Percentiles rank a stretch among this genome's conserved stretches.
Evolutionary conservation across 2,888 invertebrate genomes (phyloP).

Genomic region (Tenthredo amoena): DNA sequence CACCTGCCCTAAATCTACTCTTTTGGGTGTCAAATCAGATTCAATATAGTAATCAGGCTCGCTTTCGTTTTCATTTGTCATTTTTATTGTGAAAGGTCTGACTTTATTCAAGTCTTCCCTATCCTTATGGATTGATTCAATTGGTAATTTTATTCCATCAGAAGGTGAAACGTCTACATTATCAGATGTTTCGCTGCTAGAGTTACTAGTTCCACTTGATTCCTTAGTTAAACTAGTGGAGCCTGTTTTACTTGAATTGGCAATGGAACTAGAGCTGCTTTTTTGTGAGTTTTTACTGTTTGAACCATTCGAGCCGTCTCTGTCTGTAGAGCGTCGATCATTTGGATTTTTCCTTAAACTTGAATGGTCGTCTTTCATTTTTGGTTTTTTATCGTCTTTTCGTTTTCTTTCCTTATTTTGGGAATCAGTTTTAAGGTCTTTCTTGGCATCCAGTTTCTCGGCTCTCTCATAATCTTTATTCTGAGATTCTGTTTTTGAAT

Average conservation of each 20-base stretch:
- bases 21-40: slow-evolving; percentile 52
- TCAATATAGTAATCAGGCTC: slow-evolving; percentile 38
- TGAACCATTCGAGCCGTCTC: slow-evolving; percentile 89
- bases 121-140: slow-evolving; percentile 40
- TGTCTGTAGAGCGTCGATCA: slow-evolving; percentile 87
- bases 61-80: slow-evolving; percentile 23
- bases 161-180: slow-evolving; percentile 68
- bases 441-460: slow-evolving; percentile 58
- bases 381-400: slow-evolving; percentile 75
- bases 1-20: slow-evolving; percentile 59
- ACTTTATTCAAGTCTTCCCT: slow-evolving; percentile 49
- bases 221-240: slow-evolving; percentile 80
- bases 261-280: slow-evolving; percentile 78
- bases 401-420: slow-evolving; percentile 71
- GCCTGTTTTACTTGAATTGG: slow-evolving; percentile 72
- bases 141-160: slow-evolving; percentile 59
- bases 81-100: slow-evolving; percentile 27
- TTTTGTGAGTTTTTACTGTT: slow-evolving; percentile 77
- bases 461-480: slow-evolving; percentile 55
- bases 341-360: slow-evolving; percentile 83
- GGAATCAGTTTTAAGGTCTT: slow-evolving; percentile 62
- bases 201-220: slow-evolving; percentile 80
- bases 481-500: slow-evolving; percentile 54
- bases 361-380: slow-evolving; percentile 86
- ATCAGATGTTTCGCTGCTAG: slow-evolving; percentile 73